Percentiles rank a stretch among this genome's conserved stretches.
Evolutionary conservation across 1,140 invertebrate species (phyloP).

Genomic region (Heliconius congener): DNA sequence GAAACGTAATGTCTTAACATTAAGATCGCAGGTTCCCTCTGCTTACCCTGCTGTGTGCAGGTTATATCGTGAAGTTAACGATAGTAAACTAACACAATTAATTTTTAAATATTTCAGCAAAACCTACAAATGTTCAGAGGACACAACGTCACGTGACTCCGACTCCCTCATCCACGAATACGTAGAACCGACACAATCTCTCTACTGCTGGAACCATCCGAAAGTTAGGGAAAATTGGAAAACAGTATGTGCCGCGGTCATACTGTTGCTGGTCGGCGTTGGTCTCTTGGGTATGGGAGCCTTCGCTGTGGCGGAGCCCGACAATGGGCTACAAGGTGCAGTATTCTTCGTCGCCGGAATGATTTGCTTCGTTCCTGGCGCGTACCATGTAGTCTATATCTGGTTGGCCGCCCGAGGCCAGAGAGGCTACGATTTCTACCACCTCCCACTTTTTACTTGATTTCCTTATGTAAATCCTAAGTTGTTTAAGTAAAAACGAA

Average conservation of each 20-base stretch:
- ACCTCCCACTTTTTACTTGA: conserved; percentile 90
- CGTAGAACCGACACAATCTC: conserved; percentile 83
- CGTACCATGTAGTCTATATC: conserved; percentile 92
- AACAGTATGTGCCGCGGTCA: conserved; percentile 89
- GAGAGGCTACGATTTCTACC: conserved; percentile 91
- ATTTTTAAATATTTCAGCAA: conserved; percentile 75
- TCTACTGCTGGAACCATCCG: conserved; percentile 90
- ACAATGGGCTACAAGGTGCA: conserved; percentile 88
- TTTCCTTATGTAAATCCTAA: conserved; percentile 46
- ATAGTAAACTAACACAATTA: neutral
- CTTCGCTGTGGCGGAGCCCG: conserved; percentile 85
- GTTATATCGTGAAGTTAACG: neutral
- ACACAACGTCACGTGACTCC: conserved; percentile 88
- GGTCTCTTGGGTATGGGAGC: conserved; percentile 88
- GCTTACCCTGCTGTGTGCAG: too few species aligned
- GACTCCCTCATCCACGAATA: conserved; percentile 91
- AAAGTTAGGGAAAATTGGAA: conserved; percentile 93
- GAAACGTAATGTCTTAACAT: too few species aligned
- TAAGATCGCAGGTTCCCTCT: too few species aligned
- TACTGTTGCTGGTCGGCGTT: conserved; percentile 88
- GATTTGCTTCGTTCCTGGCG: conserved; percentile 91
- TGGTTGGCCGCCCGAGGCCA: conserved; percentile 91
- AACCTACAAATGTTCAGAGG: conserved; percentile 85
- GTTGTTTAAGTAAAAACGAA: conserved; percentile 25
- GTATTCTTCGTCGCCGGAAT: conserved; percentile 91